A percentile compares a stretch with the other conserved stretches of the same genome.
phyloP scores from a whole-genome alignment of 2,797 vertebrate genomes.

The Lepidocolaptes lacrymiger region DNA sequence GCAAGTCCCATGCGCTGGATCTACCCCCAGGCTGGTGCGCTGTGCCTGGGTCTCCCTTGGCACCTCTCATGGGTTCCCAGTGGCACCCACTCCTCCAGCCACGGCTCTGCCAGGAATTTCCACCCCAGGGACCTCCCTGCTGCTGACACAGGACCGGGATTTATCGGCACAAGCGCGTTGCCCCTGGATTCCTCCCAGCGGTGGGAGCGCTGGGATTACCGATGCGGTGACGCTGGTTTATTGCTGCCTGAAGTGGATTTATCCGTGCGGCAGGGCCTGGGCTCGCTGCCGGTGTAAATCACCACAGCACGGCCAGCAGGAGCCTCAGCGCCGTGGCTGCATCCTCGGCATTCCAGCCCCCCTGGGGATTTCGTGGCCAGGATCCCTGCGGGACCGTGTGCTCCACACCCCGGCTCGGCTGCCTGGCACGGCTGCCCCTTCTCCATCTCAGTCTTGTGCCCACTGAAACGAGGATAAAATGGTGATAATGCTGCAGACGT shows the following conservation, averaged over 20 bases:
- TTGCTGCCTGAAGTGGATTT: conserved; percentile 38
- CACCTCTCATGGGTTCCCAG: background rate
- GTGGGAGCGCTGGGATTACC: background rate
- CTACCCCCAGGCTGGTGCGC: background rate
- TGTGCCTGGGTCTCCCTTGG: background rate
- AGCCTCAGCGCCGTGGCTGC: background rate
- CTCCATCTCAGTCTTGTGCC: background rate
- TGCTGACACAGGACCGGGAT: background rate
- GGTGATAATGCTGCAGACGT: conserved; percentile 37
- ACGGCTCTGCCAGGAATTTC: background rate
- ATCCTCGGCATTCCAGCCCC: background rate
- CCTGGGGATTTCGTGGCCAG: rapidly evolving
- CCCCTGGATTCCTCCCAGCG: background rate
- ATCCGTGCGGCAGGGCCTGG: background rate
- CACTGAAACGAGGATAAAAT: background rate
- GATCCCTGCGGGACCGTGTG: rapidly evolving
- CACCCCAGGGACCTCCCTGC: background rate
- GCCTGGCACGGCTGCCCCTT: background rate
- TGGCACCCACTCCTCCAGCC: background rate
- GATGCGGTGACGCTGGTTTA: conserved; percentile 27
- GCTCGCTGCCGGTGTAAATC: background rate
- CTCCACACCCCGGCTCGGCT: rapidly evolving
- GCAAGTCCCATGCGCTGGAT: rapidly evolving
- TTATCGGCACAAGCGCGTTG: background rate
- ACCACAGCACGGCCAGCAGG: background rate